A percentile compares a stretch with the other conserved stretches of the same genome.
Conservation (phyloP, 2,888 invertebrate species). For the Chaetogeoica ovagalla region DNA sequence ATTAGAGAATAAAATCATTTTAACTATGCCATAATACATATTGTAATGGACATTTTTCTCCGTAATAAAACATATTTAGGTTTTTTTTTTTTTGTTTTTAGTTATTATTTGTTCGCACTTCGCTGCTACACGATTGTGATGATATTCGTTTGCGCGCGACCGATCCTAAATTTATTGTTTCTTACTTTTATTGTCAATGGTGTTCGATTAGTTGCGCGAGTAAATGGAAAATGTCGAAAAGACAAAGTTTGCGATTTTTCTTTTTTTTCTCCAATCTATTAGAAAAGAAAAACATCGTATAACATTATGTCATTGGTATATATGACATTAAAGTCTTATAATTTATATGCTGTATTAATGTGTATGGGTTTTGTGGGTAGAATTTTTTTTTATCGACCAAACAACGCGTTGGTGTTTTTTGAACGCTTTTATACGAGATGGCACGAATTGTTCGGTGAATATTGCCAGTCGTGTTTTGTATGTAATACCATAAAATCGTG, state of each 20-base stretch:
- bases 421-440: neutral
- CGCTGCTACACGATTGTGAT: no score
- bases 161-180: neutral
- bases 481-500: neutral
- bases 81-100: no score
- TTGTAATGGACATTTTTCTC: no score
- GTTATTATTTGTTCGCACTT: no score
- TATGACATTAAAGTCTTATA: neutral
- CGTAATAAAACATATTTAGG: no score
- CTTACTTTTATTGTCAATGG: neutral
- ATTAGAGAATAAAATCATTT: no score
- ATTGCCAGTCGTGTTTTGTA: slow-evolving; percentile 5
- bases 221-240: slow-evolving; percentile 12
- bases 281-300: neutral
- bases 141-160: no score
- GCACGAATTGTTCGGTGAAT: neutral
- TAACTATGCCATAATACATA: no score
- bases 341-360: neutral
- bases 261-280: neutral
- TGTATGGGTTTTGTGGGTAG: neutral
- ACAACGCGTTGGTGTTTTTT: no score
- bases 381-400: slow-evolving; percentile 11
- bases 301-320: neutral
- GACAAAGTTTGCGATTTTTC: neutral
- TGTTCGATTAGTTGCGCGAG: neutral